Evolutionary conservation across 2,888 invertebrate species (phyloP), one percentile per base, ranked within the genome.

Genomic region (Eledone cirrhosa): DNA sequence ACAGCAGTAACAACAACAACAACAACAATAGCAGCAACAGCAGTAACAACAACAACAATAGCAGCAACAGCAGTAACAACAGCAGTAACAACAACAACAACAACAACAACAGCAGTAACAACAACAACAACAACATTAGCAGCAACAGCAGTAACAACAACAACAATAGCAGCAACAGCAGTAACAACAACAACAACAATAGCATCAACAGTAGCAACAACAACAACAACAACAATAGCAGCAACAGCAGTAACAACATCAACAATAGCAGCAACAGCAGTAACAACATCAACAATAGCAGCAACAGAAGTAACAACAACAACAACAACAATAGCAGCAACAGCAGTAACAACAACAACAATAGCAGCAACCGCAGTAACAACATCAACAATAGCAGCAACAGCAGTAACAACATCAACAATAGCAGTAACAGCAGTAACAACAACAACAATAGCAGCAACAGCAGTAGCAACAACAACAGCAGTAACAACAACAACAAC

Each of bases 241-340:
- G 48, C 48, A 78, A 48, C 69, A 78, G 80, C 72, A 80, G 69
- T 78, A 80, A 76, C 53, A 77, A 76, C 29, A 78, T 24, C 53
- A 78, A 59, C 53, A 78, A 76, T 76, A 78, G 78, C 53, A 75
- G 78, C 53, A 76, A 53, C 53, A 48, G 78, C 76, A 76, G 76
- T 76, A 76, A 24, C 1, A 41, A 24, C 41, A 76, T 29, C 41
- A 75, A 1, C n/a, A n/a, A n/a, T n/a, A n/a, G n/a, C n/a, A n/a
- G n/a, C n/a, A n/a, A n/a, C n/a, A n/a, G n/a, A n/a, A 48, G 72
- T 74, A 74, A 74, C 74, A 48, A 74, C 74, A 33, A 48, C 63
- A 78, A 48, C 74, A 78, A 74, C 48, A 78, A 74, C 74, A 74
- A 48, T 74, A 78, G 78, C 74, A 78, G 78, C 74, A 78, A 74